Base-by-base conservation (phyloP, 2,797 vertebrate genomes). In the Megaceryle alcyon region DNA sequence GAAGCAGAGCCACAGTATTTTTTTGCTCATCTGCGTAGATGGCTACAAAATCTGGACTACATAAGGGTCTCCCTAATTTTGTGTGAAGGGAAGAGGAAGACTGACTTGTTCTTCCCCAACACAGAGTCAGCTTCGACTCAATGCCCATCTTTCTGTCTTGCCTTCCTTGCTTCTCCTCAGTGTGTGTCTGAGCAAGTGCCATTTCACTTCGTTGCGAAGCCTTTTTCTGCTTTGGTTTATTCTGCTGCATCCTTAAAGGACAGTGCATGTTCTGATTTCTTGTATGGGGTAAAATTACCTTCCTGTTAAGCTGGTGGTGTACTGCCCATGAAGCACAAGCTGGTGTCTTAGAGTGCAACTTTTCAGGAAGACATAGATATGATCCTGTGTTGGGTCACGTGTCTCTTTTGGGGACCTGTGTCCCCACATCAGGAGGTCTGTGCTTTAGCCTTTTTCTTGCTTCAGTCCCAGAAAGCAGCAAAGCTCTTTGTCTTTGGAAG, bases 381-480 rank as follows among this genome's bases (percentile, higher is more conserved):
- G 1, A 59, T 82, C 68, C 22, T 71, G 5, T 43, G 6, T 59
- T 44, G 41, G 16, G 20, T 53, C 35, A 73, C 0, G 0, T n/a
- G 9, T 64, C 37, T 66, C 46, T 37, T 68, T 61, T 51, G 53
- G 4, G 19, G 46, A 33, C 12, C 3, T 10, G 13, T 60, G 33
- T 51, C 59, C 12, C 23, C 13, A 6, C 0, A 1, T 48, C 35
- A 49, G 39, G 31, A 73, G 33, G 6, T 33, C 14, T 31, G 1
- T 49, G 16, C 26, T 77, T 56, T 39, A 73, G 79, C 18, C 37
- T 33, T 49, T 44, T 53, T 35, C n/a, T 43, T 73, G 6, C 22
- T 79, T 56, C 2, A 4, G 14, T 51, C 25, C 59, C 21, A 5
- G 43, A 76, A 66, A 66, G 51, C 49, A 82, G 35, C 2, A 3